Conservation (phyloP, 1,140 invertebrate genomes). For the Saccostrea cuccullata region DNA sequence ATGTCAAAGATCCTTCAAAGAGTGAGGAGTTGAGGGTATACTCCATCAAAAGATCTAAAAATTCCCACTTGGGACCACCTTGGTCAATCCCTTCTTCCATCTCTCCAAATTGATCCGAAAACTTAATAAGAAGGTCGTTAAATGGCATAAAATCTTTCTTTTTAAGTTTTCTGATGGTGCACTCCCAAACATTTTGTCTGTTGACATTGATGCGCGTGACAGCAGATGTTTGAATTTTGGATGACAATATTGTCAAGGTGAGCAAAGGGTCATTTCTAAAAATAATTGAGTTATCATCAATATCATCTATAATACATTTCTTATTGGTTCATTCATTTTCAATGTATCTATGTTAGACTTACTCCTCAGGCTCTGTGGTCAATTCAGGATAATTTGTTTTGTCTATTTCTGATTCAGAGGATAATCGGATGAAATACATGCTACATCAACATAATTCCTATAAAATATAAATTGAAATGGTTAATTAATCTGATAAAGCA, state of each 20-base stretch:
- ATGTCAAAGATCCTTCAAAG: neutral
- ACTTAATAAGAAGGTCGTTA: neutral
- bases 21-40: neutral
- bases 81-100: slow-evolving; percentile 27
- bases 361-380: no score
- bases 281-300: neutral
- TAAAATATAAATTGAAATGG: no score
- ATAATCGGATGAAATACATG: no score
- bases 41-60: neutral
- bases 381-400: no score
- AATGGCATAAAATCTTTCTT: slow-evolving; percentile 29
- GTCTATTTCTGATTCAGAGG: no score
- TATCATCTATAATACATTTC: no score
- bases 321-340: no score
- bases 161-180: slow-evolving; percentile 25
- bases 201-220: slow-evolving; percentile 12
- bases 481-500: no score
- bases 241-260: slow-evolving; percentile 5
- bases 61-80: slow-evolving; percentile 21
- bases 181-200: slow-evolving; percentile 10
- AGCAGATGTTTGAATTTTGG: slow-evolving; percentile 1
- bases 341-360: neutral
- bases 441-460: no score
- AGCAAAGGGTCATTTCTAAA: neutral
- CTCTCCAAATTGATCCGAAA: slow-evolving; percentile 15